Evolutionary conservation across 2,888 invertebrate species (phyloP), one percentile per base, ranked within the genome.

Genomic region (Agrochola lychnidis): DNA sequence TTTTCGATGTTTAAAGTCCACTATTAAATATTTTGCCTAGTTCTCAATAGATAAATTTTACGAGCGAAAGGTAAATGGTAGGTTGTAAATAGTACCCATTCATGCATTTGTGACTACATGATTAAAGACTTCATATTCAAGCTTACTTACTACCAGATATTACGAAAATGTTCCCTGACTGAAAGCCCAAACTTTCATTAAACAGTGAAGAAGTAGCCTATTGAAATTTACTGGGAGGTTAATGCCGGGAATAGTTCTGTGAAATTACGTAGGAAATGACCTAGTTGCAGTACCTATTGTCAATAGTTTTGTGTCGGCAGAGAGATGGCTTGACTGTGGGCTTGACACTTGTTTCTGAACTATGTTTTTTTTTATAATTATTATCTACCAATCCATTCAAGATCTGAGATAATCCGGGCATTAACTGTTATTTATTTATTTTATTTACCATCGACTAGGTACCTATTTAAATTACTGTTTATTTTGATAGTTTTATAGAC

Each of bases 141-240:
- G 30, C 42, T 59, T 51, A 76, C 51, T 36, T n/a, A n/a, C n/a
- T n/a, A 25, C 16, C 48, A 30, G 25, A 67, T 72, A 79, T 61
- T 73, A 57, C 69, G 53, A 66, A 64, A 70, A 19, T 69, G 12
- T 42, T 66, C n/a, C 53, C 59, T 25, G 53, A 53, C 53, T 30
- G 64, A 69, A 70, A 66, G 42, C n/a, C 42, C 48, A 22, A 63
- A 79, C 30, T 64, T 74, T 74, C 53, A 80, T 79, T 45, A 59
- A 73, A 74, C 53, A 48, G 30, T 79, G 73, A 68, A 74, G 69
- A 53, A 42, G 6, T 0, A 7, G 9, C 19, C 63, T 12, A 59
- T 74, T 56, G 63, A 71, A 81, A 81, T 72, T 57, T 81, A 25
- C 68, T 14, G 59, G 40, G 36, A 64, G 45, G 59, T 53, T 79